Conservation (phyloP, 2,113 vertebrate genomes). For the Etia nguti region DNA sequence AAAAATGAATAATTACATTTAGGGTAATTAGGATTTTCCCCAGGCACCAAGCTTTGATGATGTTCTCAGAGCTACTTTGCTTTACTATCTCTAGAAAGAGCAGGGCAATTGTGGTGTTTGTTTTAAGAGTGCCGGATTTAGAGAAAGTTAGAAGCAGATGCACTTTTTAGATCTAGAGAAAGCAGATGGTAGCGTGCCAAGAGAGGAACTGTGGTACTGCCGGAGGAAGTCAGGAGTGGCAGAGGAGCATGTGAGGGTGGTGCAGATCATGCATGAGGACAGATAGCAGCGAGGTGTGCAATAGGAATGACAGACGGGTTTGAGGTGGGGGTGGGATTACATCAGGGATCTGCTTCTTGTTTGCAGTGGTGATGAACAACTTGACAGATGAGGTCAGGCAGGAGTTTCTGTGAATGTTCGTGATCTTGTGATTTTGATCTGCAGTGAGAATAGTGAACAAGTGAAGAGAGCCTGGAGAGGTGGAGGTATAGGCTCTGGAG, state of each 20-base stretch:
- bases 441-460: not conserved
- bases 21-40: not conserved
- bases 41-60: not conserved
- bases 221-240: not conserved
- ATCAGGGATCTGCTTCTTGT: not conserved
- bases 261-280: not conserved
- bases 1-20: not conserved
- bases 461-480: not conserved
- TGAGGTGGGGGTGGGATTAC: not conserved
- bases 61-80: fast-evolving
- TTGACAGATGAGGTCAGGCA: not conserved
- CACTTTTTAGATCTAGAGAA: not conserved
- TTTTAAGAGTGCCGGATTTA: not conserved
- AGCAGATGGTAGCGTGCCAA: fast-evolving
- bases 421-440: not conserved
- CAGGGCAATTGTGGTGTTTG: not conserved
- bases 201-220: not conserved
- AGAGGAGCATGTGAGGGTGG: not conserved
- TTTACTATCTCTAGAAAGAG: not conserved
- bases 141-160: not conserved
- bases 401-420: not conserved
- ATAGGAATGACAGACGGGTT: not conserved
- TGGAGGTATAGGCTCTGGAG: not conserved
- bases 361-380: not conserved
- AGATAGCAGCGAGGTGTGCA: not conserved